These are phyloP conservation scores for Gouania willdenowi DNA, from an alignment of 2,797 vertebrate genomes.

Conservation along the genomic window DNA sequence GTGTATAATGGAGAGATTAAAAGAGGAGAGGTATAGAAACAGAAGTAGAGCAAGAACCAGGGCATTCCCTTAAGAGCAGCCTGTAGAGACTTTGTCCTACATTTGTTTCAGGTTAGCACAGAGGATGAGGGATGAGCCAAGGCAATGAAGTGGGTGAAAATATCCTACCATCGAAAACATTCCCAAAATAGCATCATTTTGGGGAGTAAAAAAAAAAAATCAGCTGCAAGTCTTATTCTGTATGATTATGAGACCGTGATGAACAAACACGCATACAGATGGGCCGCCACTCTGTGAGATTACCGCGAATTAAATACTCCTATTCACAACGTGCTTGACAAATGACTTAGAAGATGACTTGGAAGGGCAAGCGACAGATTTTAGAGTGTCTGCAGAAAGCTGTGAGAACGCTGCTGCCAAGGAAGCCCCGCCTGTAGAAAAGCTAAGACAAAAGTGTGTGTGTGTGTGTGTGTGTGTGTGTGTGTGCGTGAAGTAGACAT, in stretches of 20 bases:
- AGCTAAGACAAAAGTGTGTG: conserved; percentile 6
- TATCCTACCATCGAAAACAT: conserved; percentile 55
- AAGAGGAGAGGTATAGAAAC: conserved; percentile 49
- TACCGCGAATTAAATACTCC: too few species aligned
- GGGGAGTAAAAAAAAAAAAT: conserved; percentile 38
- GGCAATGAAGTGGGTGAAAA: conserved; percentile 56
- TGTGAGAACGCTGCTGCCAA: conserved; percentile 13
- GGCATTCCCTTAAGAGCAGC: conserved; percentile 71
- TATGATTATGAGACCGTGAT: conserved; percentile 16
- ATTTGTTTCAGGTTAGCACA: conserved; percentile 63
- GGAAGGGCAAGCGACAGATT: conserved; percentile 21
- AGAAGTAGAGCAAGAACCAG: conserved; percentile 72
- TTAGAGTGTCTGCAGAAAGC: conserved; percentile 9
- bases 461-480: neutral
- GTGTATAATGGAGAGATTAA: conserved; percentile 30
- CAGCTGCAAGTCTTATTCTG: conserved; percentile 13
- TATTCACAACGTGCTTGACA: conserved; percentile 22
- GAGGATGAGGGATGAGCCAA: conserved; percentile 50
- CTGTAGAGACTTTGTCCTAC: conserved; percentile 71
- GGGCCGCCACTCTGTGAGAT: conserved; percentile 6
- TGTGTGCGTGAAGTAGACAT: conserved; percentile 40
- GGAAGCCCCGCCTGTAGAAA: conserved; percentile 31
- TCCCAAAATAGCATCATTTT: conserved; percentile 58
- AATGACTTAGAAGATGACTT: conserved; percentile 25
- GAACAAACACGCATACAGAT: conserved; percentile 35